Evolutionary conservation across 2,113 vertebrate genomes (phyloP), one percentile per base, ranked within the genome.

Genomic region (Beaufortia kweichowensis): DNA sequence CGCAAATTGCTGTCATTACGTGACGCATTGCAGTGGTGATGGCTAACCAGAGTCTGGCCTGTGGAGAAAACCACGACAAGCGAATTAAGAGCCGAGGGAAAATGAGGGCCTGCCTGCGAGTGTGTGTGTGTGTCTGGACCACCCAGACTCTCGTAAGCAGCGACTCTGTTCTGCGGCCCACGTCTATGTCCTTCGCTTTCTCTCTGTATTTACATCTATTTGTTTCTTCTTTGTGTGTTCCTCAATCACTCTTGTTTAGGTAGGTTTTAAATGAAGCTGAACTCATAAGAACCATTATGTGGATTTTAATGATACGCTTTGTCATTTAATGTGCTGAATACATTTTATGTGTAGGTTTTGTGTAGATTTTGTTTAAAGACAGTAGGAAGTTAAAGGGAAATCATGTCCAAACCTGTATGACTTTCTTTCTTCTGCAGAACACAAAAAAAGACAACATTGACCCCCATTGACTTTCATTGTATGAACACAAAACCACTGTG

Each of bases 21-120:
- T 89, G 88, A 90, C 84, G 87, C 87, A 88, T 85, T 82, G 82
- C 83, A 84, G 87, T 83, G 83, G 89, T 77, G 84, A 87, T 83
- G 84, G 89, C 87, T 88, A 87, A 89, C 88, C 63, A 87, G 84
- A 82, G 83, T 88, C 88, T 88, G 87, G 90, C 85, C 73, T 35
- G 83, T 83, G 83, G 84, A 85, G 82, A 83, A 90, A 90, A 91
- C 89, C 90, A 81, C 88, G 87, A 87, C 85, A 81, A 90, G 89
- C 17, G 59, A 88, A 92, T 89, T 91, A 90, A 87, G 84, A 90
- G 87, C 81, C 83, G 86, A 85, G 87, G 81, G 82, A 85, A 88
- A 89, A 85, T 79, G 80, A 26, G 73, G 67, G 65, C 60, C 29
- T 80, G 46, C 63, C 43, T 68, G 67, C 76, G 65, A 68, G 64